phyloP scores from a whole-genome alignment of 2,888 invertebrate species.

The Unio pictorum region DNA sequence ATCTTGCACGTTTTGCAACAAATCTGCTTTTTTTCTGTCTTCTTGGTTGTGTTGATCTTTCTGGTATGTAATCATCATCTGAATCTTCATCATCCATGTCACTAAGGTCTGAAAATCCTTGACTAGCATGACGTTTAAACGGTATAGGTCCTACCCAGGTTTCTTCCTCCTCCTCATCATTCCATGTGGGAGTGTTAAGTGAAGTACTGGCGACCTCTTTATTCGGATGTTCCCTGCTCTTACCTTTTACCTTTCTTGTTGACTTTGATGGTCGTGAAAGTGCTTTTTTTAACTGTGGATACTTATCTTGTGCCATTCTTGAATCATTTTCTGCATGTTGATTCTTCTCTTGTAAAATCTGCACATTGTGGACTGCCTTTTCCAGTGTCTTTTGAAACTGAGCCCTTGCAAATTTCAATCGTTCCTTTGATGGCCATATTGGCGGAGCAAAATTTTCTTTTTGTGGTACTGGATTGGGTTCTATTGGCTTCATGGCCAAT shows the following conservation, averaged over 20 bases:
- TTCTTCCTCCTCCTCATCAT: slow-evolving; percentile 19
- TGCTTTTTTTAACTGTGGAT: slow-evolving; percentile 41
- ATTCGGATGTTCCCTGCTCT: too few species aligned
- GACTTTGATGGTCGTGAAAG: slow-evolving; percentile 23
- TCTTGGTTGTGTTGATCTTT: neutral
- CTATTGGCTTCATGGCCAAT: slow-evolving; percentile 26
- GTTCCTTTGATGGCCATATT: slow-evolving; percentile 44
- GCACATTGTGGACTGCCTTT: slow-evolving; percentile 36
- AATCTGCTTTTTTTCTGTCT: neutral
- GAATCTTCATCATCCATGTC: slow-evolving; percentile 11
- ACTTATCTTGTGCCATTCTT: slow-evolving; percentile 25
- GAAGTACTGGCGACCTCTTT: too few species aligned
- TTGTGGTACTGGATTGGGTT: slow-evolving; percentile 2
- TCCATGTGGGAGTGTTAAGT: too few species aligned
- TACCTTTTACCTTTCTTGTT: too few species aligned
- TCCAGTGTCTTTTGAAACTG: slow-evolving; percentile 43
- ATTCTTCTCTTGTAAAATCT: slow-evolving; percentile 10
- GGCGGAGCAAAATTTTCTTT: slow-evolving; percentile 6
- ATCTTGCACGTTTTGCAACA: too few species aligned
- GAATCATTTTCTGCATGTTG: slow-evolving; percentile 1
- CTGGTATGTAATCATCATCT: slow-evolving; percentile 11
- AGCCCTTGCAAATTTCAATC: slow-evolving; percentile 47
- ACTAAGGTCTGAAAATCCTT: slow-evolving; percentile 4
- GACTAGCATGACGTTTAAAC: slow-evolving; percentile 15
- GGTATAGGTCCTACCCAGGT: slow-evolving; percentile 22